Evolutionary conservation across 2,888 invertebrate species (phyloP).

Genomic region (Tridacna crocea): DNA sequence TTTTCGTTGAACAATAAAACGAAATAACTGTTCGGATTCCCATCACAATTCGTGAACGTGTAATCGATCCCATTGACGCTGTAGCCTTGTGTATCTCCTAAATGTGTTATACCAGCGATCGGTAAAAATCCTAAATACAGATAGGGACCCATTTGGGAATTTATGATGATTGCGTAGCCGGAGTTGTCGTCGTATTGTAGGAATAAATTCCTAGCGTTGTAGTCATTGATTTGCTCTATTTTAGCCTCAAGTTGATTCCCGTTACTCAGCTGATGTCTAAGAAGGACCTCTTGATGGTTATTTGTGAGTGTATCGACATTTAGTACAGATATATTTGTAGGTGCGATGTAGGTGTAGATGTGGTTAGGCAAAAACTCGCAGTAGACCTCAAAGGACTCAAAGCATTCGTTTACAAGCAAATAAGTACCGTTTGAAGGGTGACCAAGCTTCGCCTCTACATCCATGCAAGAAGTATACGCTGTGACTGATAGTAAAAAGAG

Average conservation of each 20-base stretch:
- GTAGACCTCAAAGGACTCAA: background rate
- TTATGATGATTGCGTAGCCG: slow-evolving; percentile 24
- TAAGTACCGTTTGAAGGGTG: too few relatives aligned
- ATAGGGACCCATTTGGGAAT: slow-evolving; percentile 34
- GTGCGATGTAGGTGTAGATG: background rate
- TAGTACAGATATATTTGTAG: background rate
- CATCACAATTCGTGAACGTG: slow-evolving; percentile 53
- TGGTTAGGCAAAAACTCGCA: background rate
- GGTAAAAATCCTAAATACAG: slow-evolving; percentile 50
- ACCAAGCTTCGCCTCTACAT: too few relatives aligned
- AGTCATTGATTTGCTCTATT: slow-evolving; percentile 34
- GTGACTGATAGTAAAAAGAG: too few relatives aligned
- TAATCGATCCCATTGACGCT: slow-evolving; percentile 36
- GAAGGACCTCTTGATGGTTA: background rate
- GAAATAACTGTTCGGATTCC: slow-evolving; percentile 28
- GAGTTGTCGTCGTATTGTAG: slow-evolving; percentile 36
- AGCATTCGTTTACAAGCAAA: too few relatives aligned
- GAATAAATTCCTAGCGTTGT: slow-evolving; percentile 26
- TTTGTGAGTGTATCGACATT: background rate
- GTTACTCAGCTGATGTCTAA: slow-evolving; percentile 26
- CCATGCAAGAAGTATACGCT: too few relatives aligned
- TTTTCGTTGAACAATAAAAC: slow-evolving; percentile 1
- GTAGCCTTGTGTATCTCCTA: slow-evolving; percentile 33
- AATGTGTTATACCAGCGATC: background rate
- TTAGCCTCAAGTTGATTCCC: slow-evolving; percentile 32